Conservation (phyloP, 2,113 vertebrate genomes). For the Saccopteryx bilineata region DNA sequence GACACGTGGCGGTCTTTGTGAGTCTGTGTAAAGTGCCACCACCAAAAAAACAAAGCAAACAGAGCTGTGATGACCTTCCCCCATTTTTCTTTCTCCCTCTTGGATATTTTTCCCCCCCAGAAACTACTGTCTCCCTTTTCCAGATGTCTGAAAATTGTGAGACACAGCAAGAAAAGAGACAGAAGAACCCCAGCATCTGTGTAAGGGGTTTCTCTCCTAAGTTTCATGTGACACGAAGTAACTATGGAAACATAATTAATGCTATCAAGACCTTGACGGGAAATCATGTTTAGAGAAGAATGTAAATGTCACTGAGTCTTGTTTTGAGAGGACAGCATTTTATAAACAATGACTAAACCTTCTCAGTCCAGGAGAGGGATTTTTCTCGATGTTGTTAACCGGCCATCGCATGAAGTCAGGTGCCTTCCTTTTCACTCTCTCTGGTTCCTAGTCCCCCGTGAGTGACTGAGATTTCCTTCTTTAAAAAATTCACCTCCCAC, state of each 20-base stretch:
- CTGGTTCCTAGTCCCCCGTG: not conserved
- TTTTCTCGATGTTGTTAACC: not conserved
- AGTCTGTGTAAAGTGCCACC: conserved; percentile 69
- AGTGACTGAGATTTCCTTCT: not conserved
- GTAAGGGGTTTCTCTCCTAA: conserved; percentile 19
- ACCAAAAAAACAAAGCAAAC: conserved; percentile 34
- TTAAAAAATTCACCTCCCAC: conserved; percentile 41
- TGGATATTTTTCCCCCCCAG: not conserved
- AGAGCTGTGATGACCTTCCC: not conserved
- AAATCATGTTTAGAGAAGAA: conserved; percentile 64
- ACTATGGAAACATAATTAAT: conserved; percentile 74
- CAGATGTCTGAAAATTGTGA: conserved; percentile 61
- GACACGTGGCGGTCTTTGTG: conserved; percentile 39
- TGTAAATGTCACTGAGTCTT: conserved; percentile 54
- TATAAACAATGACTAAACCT: conserved; percentile 25
- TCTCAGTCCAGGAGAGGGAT: not conserved
- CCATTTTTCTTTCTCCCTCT: not conserved
- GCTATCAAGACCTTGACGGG: conserved; percentile 53
- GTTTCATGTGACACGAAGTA: conserved; percentile 57
- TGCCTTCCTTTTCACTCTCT: not conserved
- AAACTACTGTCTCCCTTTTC: conserved; percentile 43
- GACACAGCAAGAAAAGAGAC: not conserved
- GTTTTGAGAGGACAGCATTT: conserved; percentile 54
- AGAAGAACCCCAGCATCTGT: not conserved
- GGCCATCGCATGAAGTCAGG: not conserved